These are phyloP conservation scores for Hippoglossus stenolepis DNA, from an alignment of 2,113 vertebrate genomes.

Conservation along the genomic window DNA sequence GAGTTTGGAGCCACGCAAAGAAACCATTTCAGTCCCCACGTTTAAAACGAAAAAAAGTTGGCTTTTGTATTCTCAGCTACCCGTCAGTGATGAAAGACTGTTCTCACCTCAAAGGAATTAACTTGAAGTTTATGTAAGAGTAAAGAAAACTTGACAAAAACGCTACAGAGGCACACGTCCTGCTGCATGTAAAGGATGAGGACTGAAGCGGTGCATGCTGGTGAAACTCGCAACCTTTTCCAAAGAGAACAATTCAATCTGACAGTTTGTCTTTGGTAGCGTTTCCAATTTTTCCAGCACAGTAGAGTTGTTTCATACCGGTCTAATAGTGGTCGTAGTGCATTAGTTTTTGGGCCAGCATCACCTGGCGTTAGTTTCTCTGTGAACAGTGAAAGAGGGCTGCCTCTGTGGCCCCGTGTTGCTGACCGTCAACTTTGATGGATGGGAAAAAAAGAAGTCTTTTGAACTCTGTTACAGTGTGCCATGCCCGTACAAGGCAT, in stretches of 20 bases:
- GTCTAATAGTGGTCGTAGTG: conserved; percentile 85
- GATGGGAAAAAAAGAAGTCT: conserved; percentile 62
- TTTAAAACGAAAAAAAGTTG: background rate
- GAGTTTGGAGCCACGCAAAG: conserved; percentile 63
- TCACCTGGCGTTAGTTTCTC: conserved; percentile 79
- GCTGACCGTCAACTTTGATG: conserved; percentile 77
- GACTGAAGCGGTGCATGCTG: conserved; percentile 64
- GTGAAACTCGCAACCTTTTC: conserved; percentile 68
- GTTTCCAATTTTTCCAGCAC: conserved; percentile 83
- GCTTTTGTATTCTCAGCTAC: conserved; percentile 28
- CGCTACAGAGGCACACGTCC: conserved; percentile 37
- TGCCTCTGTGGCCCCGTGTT: conserved; percentile 69
- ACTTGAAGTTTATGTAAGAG: conserved; percentile 36
- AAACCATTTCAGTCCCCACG: conserved; percentile 68
- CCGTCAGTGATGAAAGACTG: conserved; percentile 34
- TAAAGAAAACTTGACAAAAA: conserved; percentile 30
- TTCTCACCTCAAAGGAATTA: conserved; percentile 37
- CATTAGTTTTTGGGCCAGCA: conserved; percentile 83
- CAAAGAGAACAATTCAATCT: conserved; percentile 76
- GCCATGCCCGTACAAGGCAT: conserved; percentile 75
- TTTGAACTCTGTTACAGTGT: conserved; percentile 81
- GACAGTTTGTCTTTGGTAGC: conserved; percentile 85
- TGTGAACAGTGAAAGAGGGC: conserved; percentile 79
- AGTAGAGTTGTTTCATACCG: conserved; percentile 84
- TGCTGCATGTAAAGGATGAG: conserved; percentile 58